These are phyloP conservation scores for Tromatobia lineatoria DNA, from an alignment of 2,888 invertebrate genomes.

Conservation along the genomic window DNA sequence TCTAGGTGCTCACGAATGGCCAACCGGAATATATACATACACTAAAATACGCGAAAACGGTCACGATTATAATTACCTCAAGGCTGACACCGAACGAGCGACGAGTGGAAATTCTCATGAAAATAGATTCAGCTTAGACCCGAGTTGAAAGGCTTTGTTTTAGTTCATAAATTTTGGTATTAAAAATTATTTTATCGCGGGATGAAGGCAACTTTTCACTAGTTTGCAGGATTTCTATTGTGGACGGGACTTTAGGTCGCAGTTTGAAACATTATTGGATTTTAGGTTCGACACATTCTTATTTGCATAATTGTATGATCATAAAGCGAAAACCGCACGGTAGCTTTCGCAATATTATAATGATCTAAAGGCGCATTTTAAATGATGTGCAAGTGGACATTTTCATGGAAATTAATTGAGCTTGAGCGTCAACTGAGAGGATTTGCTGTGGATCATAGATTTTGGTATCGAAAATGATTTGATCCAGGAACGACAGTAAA, in stretches of 20 bases:
- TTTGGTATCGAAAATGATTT: not conserved
- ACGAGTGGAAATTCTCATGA: not conserved
- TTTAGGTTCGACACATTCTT: not conserved
- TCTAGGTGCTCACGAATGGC: conserved; percentile 16
- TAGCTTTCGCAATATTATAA: not conserved
- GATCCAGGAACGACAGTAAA: not conserved
- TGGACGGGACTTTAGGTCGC: not conserved
- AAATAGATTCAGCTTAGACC: not conserved
- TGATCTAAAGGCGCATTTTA: not conserved
- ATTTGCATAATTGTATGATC: no score
- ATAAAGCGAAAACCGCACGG: not conserved
- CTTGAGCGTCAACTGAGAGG: not conserved
- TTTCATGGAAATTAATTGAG: not conserved
- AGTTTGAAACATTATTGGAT: not conserved
- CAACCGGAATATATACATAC: not conserved
- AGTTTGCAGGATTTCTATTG: not conserved
- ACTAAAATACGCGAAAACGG: not conserved
- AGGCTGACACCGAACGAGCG: not conserved
- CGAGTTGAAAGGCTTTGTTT: not conserved
- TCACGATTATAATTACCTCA: not conserved
- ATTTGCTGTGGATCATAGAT: not conserved
- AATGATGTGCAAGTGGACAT: not conserved
- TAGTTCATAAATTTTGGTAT: not conserved
- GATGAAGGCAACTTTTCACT: not conserved
- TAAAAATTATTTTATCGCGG: not conserved